These are phyloP conservation scores for Caloenas nicobarica DNA, from an alignment of 2,113 vertebrate species.

Conservation along the genomic window DNA sequence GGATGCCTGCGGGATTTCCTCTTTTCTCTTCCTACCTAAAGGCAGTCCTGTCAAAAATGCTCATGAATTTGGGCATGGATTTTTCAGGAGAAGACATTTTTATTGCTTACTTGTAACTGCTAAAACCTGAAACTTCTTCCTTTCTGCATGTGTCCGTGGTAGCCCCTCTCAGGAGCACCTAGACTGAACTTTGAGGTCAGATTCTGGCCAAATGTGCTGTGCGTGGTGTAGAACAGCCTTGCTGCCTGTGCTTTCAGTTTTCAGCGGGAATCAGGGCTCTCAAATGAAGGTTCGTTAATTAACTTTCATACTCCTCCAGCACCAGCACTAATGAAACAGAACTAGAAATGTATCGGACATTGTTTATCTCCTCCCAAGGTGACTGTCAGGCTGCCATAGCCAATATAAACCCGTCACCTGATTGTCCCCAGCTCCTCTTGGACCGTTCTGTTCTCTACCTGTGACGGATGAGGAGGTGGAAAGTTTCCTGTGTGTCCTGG, in stretches of 20 bases:
- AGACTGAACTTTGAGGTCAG: not conserved
- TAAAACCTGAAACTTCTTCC: not conserved
- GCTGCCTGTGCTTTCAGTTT: not conserved
- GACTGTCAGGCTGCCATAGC: not conserved
- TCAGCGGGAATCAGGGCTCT: not conserved
- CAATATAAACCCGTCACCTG: not conserved
- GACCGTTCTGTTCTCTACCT: accelerated
- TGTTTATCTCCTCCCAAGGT: not conserved
- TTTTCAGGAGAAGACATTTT: not conserved
- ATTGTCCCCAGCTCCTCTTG: not conserved
- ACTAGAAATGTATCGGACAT: not conserved
- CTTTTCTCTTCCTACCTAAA: not conserved
- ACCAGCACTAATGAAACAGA: not conserved
- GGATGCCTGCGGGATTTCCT: not conserved
- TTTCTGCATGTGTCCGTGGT: not conserved
- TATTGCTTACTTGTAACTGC: not conserved
- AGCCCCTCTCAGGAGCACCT: not conserved
- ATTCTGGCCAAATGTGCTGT: not conserved
- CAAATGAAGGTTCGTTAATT: not conserved
- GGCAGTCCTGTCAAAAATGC: not conserved
- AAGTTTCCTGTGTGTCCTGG: not conserved
- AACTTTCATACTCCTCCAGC: not conserved
- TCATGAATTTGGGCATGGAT: not conserved
- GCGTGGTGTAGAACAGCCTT: not conserved
- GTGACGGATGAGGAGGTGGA: not conserved